A percentile compares a stretch with the other conserved stretches of the same genome.
Conservation (phyloP, 2,888 invertebrate species). For the Chalcis sispes region DNA sequence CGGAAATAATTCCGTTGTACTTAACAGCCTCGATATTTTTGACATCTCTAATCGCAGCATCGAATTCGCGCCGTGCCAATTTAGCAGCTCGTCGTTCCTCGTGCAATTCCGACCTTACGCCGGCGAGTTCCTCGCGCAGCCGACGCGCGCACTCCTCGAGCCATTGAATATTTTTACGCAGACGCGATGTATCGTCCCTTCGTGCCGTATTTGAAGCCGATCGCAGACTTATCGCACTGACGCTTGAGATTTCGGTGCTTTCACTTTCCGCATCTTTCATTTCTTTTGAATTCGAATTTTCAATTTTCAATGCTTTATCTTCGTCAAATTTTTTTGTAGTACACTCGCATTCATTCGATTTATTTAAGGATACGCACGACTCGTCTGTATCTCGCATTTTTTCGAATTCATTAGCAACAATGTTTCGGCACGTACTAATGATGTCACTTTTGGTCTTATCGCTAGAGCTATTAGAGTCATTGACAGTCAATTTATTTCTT, state of each 20-base stretch:
- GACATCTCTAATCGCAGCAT: constrained; percentile 64
- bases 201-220: not conserved
- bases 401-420: no score
- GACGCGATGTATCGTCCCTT: constrained; percentile 61
- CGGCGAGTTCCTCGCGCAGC: constrained; percentile 68
- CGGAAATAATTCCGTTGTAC: constrained; percentile 64
- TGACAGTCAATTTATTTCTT: no score
- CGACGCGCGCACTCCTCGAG: constrained; percentile 67
- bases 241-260: not conserved
- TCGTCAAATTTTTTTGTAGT: no score
- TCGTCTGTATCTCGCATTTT: no score
- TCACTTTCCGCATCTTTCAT: not conserved
- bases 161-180: constrained; percentile 70
- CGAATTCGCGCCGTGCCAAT: constrained; percentile 64
- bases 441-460: no score
- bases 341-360: no score
- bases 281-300: no score
- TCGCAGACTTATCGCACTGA: not conserved
- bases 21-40: constrained; percentile 65
- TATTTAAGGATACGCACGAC: no score
- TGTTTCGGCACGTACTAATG: no score
- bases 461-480: no score
- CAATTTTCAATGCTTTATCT: no score
- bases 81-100: constrained; percentile 67
- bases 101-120: constrained; percentile 66